Percentiles rank a stretch among this genome's conserved stretches.
These are phyloP conservation scores for Chelonia mydas DNA, from an alignment of 2,797 vertebrate species.

Conservation along the genomic window DNA sequence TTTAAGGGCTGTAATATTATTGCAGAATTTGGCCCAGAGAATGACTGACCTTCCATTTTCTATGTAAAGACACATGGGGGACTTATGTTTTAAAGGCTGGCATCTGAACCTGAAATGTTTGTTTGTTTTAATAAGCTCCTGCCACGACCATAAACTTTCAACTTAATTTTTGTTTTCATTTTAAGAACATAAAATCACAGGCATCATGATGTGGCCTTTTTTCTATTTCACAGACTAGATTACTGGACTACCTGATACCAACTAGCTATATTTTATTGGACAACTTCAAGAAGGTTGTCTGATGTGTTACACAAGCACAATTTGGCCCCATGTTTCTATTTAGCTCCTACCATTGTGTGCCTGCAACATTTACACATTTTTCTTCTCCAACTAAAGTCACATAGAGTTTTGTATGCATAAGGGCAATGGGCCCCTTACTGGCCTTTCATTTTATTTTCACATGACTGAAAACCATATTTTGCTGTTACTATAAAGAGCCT, in stretches of 20 bases:
- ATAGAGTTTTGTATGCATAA: conserved; percentile 9
- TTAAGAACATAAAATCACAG: background rate
- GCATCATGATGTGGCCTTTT: conserved; percentile 23
- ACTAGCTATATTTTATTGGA: background rate
- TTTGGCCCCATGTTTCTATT: conserved; percentile 68
- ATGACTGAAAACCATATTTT: conserved; percentile 55
- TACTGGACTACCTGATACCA: conserved; percentile 48
- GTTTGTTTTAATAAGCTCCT: background rate
- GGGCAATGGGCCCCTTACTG: conserved; percentile 1
- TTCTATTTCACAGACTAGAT: conserved; percentile 50
- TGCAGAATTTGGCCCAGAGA: background rate
- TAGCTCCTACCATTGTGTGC: conserved; percentile 64
- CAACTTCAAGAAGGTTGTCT: conserved; percentile 36
- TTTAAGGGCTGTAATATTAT: background rate
- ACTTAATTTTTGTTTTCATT: background rate
- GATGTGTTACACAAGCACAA: conserved; percentile 61
- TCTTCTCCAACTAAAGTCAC: conserved; percentile 58
- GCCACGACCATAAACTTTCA: background rate
- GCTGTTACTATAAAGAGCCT: background rate
- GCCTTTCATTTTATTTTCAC: conserved; percentile 38
- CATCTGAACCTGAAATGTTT: background rate
- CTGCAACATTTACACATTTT: conserved; percentile 71
- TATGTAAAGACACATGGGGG: background rate
- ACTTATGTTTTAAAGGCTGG: background rate
- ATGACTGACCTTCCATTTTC: background rate